Conservation (phyloP, 2,888 invertebrate genomes). For the Globia sparganii region DNA sequence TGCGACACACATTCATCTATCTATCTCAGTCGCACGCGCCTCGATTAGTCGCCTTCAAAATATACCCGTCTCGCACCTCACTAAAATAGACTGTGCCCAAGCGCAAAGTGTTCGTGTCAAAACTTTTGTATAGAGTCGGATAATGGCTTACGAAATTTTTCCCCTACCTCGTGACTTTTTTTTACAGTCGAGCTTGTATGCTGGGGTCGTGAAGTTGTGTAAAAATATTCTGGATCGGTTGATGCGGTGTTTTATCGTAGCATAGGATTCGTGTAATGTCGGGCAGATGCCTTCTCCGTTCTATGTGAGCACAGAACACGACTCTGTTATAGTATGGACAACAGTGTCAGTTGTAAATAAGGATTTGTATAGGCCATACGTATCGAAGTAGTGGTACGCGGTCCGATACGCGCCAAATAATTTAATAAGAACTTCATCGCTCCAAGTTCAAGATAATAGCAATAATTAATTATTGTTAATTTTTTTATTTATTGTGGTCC, state of each 20-base stretch:
- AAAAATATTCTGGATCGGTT: slow-evolving; percentile 83
- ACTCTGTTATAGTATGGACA: slow-evolving; percentile 87
- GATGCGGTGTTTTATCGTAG: slow-evolving; percentile 83
- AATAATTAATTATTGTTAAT: slow-evolving; percentile 64
- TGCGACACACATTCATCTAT: slow-evolving; percentile 87
- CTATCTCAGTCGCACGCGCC: slow-evolving; percentile 82
- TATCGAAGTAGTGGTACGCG: slow-evolving; percentile 85
- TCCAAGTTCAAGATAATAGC: slow-evolving; percentile 69
- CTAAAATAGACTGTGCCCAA: slow-evolving; percentile 91
- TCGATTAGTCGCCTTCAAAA: slow-evolving; percentile 76
- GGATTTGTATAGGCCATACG: slow-evolving; percentile 90
- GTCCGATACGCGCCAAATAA: slow-evolving; percentile 75
- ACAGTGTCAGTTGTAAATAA: slow-evolving; percentile 90
- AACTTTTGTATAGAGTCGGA: slow-evolving; percentile 88
- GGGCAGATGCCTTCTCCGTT: slow-evolving; percentile 85
- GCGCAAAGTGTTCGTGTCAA: slow-evolving; percentile 90
- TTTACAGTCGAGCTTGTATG: slow-evolving; percentile 88
- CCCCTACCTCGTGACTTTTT: slow-evolving; percentile 89
- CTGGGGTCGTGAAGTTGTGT: slow-evolving; percentile 89
- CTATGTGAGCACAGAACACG: slow-evolving; percentile 84
- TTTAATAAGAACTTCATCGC: slow-evolving; percentile 74
- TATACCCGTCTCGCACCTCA: slow-evolving; percentile 86
- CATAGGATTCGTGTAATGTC: slow-evolving; percentile 79
- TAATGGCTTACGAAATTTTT: slow-evolving; percentile 90
- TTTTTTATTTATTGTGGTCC: slow-evolving; percentile 77